Percentiles rank a stretch among this genome's conserved stretches.
Evolutionary conservation across 1,140 invertebrate species (phyloP).

Genomic region (Tetramorium parvispinum): DNA sequence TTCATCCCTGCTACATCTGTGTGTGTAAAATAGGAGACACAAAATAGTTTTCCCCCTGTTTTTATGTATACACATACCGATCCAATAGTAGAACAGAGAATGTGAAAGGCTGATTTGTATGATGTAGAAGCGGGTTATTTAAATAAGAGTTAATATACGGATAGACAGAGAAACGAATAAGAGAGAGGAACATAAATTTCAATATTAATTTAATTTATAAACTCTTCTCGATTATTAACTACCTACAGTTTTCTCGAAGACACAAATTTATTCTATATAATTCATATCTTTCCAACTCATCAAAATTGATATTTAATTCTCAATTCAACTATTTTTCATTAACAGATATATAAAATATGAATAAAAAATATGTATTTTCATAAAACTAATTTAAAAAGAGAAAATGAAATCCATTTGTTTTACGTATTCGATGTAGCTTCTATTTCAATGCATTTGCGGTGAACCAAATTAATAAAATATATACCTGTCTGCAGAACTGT

Average conservation of each 20-base stretch:
- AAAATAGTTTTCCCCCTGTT: conserved; percentile 1
- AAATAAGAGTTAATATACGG: conserved; percentile 27
- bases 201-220: background rate
- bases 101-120: conserved; percentile 22
- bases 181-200: background rate
- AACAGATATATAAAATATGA: background rate
- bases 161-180: background rate
- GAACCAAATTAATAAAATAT: conserved; percentile 42
- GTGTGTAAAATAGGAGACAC: background rate
- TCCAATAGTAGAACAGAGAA: conserved; percentile 23
- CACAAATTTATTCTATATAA: background rate
- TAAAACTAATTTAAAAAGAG: conserved; percentile 8
- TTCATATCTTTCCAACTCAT: background rate
- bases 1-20: conserved; percentile 70
- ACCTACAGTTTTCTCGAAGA: background rate
- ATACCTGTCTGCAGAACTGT: conserved; percentile 91
- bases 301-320: too few species aligned
- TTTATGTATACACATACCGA: conserved; percentile 4
- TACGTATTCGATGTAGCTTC: background rate
- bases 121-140: conserved; percentile 49
- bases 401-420: background rate
- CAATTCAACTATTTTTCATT: background rate
- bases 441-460: background rate
- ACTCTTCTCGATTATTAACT: too few species aligned
- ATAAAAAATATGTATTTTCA: background rate